Percentiles rank a stretch among this genome's conserved stretches.
phyloP scores from a whole-genome alignment of 2,113 vertebrate species.

The Corydoras sp. region DNA sequence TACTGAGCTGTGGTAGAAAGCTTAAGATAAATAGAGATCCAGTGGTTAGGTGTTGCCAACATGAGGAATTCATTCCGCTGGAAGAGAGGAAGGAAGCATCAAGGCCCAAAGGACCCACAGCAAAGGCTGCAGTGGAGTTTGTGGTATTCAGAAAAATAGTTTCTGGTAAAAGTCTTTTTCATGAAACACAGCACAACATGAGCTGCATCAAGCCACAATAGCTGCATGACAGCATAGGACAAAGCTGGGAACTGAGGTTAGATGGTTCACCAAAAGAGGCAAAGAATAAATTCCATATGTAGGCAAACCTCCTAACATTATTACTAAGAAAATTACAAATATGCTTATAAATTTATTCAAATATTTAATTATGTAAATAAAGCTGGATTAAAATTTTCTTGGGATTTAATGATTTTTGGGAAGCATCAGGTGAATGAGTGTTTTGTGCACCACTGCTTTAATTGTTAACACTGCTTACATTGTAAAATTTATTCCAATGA shows the following conservation, averaged over 20 bases:
- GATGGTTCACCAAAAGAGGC: not conserved
- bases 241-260: no score
- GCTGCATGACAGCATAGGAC: constrained; percentile 2
- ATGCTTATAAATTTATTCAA: no score
- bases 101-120: constrained; percentile 45
- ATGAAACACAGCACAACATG: constrained; percentile 30
- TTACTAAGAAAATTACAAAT: no score
- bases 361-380: no score
- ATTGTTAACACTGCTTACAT: no score
- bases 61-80: constrained; percentile 51
- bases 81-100: constrained; percentile 49
- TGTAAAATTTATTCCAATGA: no score
- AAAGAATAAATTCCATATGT: not conserved
- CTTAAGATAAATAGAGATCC: not conserved
- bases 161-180: constrained; percentile 37
- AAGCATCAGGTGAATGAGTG: no score
- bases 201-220: constrained; percentile 17
- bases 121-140: constrained; percentile 46
- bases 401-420: no score
- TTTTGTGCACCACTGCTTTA: no score
- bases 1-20: not conserved
- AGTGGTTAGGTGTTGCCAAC: constrained; percentile 42
- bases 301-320: no score
- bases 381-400: no score
- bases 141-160: constrained; percentile 46